A percentile compares a stretch with the other conserved stretches of the same genome.
Evolutionary conservation across 2,888 invertebrate species (phyloP).

Genomic region (Quadroppia sp.): DNA sequence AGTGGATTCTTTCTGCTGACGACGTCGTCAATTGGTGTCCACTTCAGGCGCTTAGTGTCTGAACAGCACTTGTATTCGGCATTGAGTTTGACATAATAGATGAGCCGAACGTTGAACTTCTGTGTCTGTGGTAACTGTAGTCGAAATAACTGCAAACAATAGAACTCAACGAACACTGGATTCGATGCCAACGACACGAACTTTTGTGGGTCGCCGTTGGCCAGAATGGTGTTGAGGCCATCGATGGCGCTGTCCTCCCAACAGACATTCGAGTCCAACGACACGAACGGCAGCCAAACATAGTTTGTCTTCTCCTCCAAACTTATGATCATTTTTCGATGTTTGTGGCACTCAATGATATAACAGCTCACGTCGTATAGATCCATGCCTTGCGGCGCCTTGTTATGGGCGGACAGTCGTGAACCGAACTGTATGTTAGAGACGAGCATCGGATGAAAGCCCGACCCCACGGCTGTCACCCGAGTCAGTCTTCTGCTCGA

Average conservation of each 20-base stretch:
- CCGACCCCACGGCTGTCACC: no score
- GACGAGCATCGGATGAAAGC: no score
- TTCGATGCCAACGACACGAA: conserved; percentile 24
- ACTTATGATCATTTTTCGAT: conserved; percentile 37
- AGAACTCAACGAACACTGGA: background rate
- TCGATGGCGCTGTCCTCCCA: conserved; percentile 35
- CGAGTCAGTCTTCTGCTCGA: no score
- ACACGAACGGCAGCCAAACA: conserved; percentile 42
- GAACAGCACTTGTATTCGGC: conserved; percentile 37
- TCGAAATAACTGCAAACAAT: conserved; percentile 41
- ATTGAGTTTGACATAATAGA: conserved; percentile 30
- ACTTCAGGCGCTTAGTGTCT: conserved; percentile 22
- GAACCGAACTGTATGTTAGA: conserved; percentile 83
- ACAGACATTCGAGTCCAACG: background rate
- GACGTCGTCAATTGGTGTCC: conserved; percentile 32
- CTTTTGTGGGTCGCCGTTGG: background rate
- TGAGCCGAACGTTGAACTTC: conserved; percentile 41
- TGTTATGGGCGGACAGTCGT: conserved; percentile 71
- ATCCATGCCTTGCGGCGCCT: background rate
- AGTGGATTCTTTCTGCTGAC: background rate
- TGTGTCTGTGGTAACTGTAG: conserved; percentile 42
- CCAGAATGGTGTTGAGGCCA: background rate
- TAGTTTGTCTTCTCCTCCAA: background rate
- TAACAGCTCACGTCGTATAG: conserved; percentile 35
- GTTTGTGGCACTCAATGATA: conserved; percentile 40